Conservation (phyloP, 2,888 invertebrate species). For the Xestia rhomboidea region DNA sequence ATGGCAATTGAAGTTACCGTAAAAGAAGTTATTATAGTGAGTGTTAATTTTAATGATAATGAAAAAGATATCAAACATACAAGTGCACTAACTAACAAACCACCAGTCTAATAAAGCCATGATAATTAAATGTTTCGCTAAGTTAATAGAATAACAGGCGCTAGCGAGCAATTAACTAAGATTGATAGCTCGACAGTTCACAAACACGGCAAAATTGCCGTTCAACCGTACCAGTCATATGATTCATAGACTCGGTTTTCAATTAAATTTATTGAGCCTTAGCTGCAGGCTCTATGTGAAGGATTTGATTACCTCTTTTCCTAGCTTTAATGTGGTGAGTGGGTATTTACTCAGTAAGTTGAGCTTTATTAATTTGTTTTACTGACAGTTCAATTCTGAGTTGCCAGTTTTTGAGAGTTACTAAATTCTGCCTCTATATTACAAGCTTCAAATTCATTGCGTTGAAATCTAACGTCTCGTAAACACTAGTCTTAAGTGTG, state of each 20-base stretch:
- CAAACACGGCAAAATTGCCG: slow-evolving; percentile 60
- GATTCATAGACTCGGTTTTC: slow-evolving; percentile 64
- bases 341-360: slow-evolving; percentile 55
- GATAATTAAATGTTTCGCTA: slow-evolving; percentile 62
- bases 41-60: background rate
- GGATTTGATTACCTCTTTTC: slow-evolving; percentile 62
- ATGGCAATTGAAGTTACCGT: background rate
- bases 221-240: slow-evolving; percentile 53
- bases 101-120: slow-evolving; percentile 38
- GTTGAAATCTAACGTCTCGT: slow-evolving; percentile 9
- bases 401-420: slow-evolving; percentile 23
- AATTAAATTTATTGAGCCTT: slow-evolving; percentile 61
- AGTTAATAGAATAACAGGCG: slow-evolving; percentile 67
- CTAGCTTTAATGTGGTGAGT: slow-evolving; percentile 53
- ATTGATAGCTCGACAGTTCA: slow-evolving; percentile 63
- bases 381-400: slow-evolving; percentile 46
- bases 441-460: background rate
- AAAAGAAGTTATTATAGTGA: background rate
- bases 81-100: slow-evolving; percentile 21
- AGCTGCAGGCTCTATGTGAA: slow-evolving; percentile 58
- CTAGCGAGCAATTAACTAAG: slow-evolving; percentile 63
- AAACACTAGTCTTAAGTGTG: slow-evolving; percentile 3
- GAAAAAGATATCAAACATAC: slow-evolving; percentile 25
- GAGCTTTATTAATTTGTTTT: slow-evolving; percentile 63
- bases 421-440: slow-evolving; percentile 9